A percentile compares a stretch with the other conserved stretches of the same genome.
Evolutionary conservation across 1,140 invertebrate species (phyloP).

Genomic region (Panagrolaimus sp.): DNA sequence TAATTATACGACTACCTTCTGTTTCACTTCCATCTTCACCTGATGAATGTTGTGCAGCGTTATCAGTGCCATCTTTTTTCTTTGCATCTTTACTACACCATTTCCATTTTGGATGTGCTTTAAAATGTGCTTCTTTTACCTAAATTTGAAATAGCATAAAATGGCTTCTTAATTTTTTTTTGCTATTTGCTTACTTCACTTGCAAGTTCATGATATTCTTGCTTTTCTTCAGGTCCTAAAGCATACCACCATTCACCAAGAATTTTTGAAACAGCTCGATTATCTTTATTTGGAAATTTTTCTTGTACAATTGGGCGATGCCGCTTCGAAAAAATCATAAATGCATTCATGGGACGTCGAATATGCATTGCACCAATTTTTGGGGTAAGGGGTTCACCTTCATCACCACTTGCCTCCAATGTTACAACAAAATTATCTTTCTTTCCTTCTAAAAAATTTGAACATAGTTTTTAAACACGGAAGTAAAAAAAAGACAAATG

Average conservation of each 20-base stretch:
- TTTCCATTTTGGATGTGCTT: constrained; percentile 20
- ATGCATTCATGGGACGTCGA: constrained; percentile 94
- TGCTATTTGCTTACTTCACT: constrained; percentile 4
- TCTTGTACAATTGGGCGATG: constrained; percentile 90
- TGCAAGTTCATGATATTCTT: constrained; percentile 74
- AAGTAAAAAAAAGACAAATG: too few species aligned
- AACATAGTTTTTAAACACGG: too few species aligned
- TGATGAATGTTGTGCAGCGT: not conserved
- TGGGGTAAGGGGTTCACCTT: constrained; percentile 4
- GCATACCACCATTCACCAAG: constrained; percentile 98
- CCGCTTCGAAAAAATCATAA: constrained; percentile 98
- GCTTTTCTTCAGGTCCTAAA: constrained; percentile 79
- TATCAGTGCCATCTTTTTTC: not conserved
- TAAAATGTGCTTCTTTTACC: constrained; percentile 22
- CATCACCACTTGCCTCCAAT: not conserved
- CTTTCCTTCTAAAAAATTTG: too few species aligned
- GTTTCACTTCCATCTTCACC: too few species aligned
- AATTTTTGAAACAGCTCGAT: constrained; percentile 96
- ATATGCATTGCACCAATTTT: constrained; percentile 66
- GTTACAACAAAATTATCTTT: too few species aligned
- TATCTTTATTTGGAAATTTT: constrained; percentile 92
- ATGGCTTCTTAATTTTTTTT: not conserved
- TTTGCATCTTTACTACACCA: constrained; percentile 13
- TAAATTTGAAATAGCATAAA: not conserved
- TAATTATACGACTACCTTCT: too few species aligned